These are phyloP conservation scores for Parotocinclus haroldoi DNA, from an alignment of 2,797 vertebrate genomes.

Conservation along the genomic window DNA sequence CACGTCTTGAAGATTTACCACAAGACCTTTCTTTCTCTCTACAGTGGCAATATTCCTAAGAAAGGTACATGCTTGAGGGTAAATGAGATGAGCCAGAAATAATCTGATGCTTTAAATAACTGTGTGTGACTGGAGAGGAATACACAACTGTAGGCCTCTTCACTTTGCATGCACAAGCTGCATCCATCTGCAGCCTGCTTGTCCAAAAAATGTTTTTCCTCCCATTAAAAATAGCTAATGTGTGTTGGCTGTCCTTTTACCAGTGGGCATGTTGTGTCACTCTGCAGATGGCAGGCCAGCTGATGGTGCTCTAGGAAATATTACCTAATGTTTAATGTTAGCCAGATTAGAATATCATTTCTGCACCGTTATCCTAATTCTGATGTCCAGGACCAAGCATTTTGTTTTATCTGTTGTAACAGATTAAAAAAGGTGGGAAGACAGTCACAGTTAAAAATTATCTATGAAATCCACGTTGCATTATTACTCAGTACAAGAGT, in stretches of 20 bases:
- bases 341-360: constrained; percentile 29
- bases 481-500: too few relatives aligned
- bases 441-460: too few relatives aligned
- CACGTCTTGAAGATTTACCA: too few relatives aligned
- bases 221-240: constrained; percentile 9
- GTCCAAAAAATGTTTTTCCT: neutral
- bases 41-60: constrained; percentile 52
- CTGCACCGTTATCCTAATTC: constrained; percentile 25
- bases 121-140: constrained; percentile 27
- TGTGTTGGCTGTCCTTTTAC: constrained; percentile 3
- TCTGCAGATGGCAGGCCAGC: constrained; percentile 26
- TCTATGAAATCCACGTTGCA: too few relatives aligned
- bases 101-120: constrained; percentile 74
- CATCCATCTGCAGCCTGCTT: neutral
- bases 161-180: neutral
- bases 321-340: constrained; percentile 14
- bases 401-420: too few relatives aligned
- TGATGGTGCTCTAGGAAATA: constrained; percentile 10
- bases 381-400: constrained; percentile 1
- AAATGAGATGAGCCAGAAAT: constrained; percentile 65
- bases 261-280: constrained; percentile 29
- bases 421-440: too few relatives aligned
- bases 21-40: constrained; percentile 3
- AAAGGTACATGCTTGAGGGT: constrained; percentile 58
- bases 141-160: constrained; percentile 2